Percentiles rank a stretch among this genome's conserved stretches.
phyloP scores from a whole-genome alignment of 2,888 invertebrate species.

The Ichneumon xanthorius region DNA sequence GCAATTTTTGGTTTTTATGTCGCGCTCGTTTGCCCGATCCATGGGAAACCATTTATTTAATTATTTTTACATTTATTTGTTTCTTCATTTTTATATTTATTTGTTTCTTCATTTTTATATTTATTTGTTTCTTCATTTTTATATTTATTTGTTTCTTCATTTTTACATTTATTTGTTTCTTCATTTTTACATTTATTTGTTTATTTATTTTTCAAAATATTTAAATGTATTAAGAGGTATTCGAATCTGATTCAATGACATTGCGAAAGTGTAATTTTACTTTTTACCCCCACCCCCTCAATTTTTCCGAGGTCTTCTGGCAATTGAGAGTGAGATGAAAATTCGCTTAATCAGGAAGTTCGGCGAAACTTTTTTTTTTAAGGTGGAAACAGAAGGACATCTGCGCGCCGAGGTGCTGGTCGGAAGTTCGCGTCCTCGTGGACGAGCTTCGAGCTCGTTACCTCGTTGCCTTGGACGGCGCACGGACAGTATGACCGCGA shows the following conservation, averaged over 20 bases:
- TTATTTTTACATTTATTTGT: too few species aligned
- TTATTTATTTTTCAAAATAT: background rate
- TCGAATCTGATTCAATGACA: background rate
- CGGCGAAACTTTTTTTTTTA: conserved; percentile 14
- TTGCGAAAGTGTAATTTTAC: background rate
- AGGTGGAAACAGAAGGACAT: too few species aligned
- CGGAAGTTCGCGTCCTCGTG: conserved; percentile 45
- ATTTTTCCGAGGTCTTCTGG: conserved; percentile 7
- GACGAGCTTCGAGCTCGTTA: conserved; percentile 60
- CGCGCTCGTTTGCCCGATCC: background rate
- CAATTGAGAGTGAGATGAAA: conserved; percentile 19
- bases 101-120: too few species aligned
- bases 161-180: too few species aligned
- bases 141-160: too few species aligned
- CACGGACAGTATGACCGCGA: conserved; percentile 31
- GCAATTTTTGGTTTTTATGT: background rate
- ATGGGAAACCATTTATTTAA: background rate
- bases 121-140: too few species aligned
- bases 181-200: background rate
- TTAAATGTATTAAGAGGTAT: background rate
- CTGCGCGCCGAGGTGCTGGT: background rate
- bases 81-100: too few species aligned
- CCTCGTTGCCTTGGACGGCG: background rate
- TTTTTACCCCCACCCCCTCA: background rate
- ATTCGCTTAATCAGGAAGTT: conserved; percentile 46